These are phyloP conservation scores for Micromesistius poutassou DNA, from an alignment of 2,797 vertebrate species.

Conservation along the genomic window DNA sequence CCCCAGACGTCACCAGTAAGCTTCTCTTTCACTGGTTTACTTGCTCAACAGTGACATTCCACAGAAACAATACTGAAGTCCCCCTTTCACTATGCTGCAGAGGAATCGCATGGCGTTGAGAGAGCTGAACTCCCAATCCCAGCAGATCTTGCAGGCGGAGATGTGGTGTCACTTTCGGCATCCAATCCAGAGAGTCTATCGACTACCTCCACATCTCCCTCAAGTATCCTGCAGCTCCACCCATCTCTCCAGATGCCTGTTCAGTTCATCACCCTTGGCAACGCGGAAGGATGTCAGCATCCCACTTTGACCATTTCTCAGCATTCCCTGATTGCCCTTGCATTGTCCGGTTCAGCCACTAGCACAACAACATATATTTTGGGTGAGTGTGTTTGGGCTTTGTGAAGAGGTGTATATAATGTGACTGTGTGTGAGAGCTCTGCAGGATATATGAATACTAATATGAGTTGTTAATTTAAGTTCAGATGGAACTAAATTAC, in stretches of 20 bases:
- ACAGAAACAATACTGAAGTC: not conserved
- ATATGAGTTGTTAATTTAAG: not conserved
- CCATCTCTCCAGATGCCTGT: constrained; percentile 28
- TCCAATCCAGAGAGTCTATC: not conserved
- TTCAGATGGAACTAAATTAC: no score
- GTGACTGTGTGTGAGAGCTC: not conserved
- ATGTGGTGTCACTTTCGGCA: not conserved
- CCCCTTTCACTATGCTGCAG: not conserved
- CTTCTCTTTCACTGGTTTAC: not conserved
- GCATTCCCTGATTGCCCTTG: constrained; percentile 36
- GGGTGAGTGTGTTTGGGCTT: constrained; percentile 42
- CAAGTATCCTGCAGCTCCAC: not conserved
- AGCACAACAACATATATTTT: constrained; percentile 48
- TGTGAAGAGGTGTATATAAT: not conserved
- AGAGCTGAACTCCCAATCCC: not conserved
- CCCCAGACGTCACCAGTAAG: constrained; percentile 38
- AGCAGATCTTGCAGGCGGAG: not conserved
- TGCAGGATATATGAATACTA: not conserved
- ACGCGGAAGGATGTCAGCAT: constrained; percentile 34
- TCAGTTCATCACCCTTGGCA: constrained; percentile 53
- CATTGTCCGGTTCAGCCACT: constrained; percentile 23
- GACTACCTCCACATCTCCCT: not conserved
- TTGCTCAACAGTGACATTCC: not conserved
- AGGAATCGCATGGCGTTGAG: not conserved
- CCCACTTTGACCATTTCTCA: constrained; percentile 31